Base-by-base conservation (phyloP, 2,113 vertebrate species). In the Xiphorhynchus elegans region DNA sequence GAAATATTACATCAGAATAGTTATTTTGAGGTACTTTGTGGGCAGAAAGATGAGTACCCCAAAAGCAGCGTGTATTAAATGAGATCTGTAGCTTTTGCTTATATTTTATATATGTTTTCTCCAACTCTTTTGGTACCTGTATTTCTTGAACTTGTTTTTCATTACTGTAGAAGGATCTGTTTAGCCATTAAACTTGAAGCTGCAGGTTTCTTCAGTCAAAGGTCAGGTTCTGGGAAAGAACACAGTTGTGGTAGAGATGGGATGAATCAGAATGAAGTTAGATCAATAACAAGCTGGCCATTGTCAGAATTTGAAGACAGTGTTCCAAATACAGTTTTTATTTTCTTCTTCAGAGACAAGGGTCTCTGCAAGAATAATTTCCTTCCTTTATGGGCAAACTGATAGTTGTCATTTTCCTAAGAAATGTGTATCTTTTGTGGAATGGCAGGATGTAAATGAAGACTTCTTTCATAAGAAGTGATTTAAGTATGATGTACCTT, bases 291-390 rank as follows among this genome's bases (percentile, higher is more conserved):
- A 37, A 98, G 94, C 49, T 97, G 97, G 73, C 85, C 99, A 13
- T 97, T 97, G 73, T 98, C 98, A 84, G 99, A 99, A 95, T 98
- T 98, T 93, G 98, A 99, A 96, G 98, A 98, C 77, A 98, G 53
- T 91, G 96, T 94, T 33, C 93, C 97, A 35, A 98, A 64, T 72
- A 80, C 89, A 5, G 3, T 39, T 56, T 74, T 50, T 50, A 37
- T 50, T 47, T 47, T 47, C 8, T 47, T 17, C 21, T 10, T 17
- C 8, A 5, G 25, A 6, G 7, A 13, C 2, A 11, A 7, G 0
- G 1, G 2, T 33, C 10, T 59, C 23, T 42, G 35, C 9, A 42
- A 60, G 67, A 55, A 13, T 8, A 4, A 56, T 52, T 74, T 75
- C 10, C 10, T 56, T 26, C 46, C 2, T 56, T 8, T 75, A 49